Base-by-base conservation (phyloP, 2,797 vertebrate species). In the Mormyrops attenuatus region DNA sequence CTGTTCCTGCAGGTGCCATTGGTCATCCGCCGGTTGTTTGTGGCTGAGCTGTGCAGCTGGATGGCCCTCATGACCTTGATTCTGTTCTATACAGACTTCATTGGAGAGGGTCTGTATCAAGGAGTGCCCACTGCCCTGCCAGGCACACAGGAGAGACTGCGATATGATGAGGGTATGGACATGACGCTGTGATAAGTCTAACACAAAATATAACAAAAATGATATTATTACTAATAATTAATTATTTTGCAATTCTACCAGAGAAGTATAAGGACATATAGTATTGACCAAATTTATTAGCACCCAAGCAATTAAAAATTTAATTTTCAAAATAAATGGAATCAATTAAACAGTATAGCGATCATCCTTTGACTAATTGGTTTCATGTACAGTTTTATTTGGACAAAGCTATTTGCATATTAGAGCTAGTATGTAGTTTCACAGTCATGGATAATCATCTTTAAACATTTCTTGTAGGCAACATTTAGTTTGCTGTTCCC, bases 61-160 rank as follows among this genome's bases (percentile, higher is more conserved):
- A 98, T 97, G 97, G 96, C 96, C 0, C 94, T 98, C 84, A 97
- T 97, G 96, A 97, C 96, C 0, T 96, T 98, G 93, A 95, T 96
- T 49, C 94, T 98, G 8, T 98, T 97, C 92, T 98, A 98, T 90
- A 96, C 96, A 0, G 97, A 98, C 90, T 98, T 97, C 0, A 93
- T 98, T 0, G 97, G 97, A 0, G 97, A 97, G 90, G 96, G 96
- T 50, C 93, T 98, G n/a, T 98, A 98, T 93, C 93, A 94, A 0
- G 97, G 97, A 0, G 92, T 96, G 26, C 96, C 97, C 88, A 92
- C 95, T 57, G 97, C 97, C 6, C 91, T 95, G 89, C 96, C 96
- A 0, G 97, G 97, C 88, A 95, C 96, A 0, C 94, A 94, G 44
- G 96, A 95, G 91, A 95, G 96, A 63, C 95, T 94, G 3, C 95